Percentiles rank a stretch among this genome's conserved stretches.
phyloP scores from a whole-genome alignment of 2,113 vertebrate genomes.

The Pseudolaguvia tuberculata region DNA sequence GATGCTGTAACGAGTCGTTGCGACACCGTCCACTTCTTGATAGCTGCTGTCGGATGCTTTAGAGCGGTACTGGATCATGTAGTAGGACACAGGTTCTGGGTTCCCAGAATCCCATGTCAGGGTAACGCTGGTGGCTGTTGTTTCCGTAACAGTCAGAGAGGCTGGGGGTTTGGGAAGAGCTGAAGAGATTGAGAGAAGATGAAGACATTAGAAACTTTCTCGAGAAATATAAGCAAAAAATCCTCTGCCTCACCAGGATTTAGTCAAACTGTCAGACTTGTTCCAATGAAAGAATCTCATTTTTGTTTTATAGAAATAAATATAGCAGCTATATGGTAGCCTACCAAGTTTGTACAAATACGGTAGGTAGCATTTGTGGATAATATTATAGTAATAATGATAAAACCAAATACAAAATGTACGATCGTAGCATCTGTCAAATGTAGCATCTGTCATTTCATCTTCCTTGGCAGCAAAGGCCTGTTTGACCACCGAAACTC shows the following conservation, averaged over 20 bases:
- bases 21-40: slow-evolving; percentile 94
- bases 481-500: neutral
- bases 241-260: no score
- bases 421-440: no score
- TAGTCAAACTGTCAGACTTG: neutral
- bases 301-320: no score
- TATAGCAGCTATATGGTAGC: neutral
- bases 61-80: slow-evolving; percentile 89
- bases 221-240: neutral
- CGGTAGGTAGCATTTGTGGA: neutral
- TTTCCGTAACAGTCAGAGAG: slow-evolving; percentile 87
- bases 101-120: slow-evolving; percentile 96
- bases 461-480: neutral
- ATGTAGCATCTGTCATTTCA: neutral
- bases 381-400: no score
- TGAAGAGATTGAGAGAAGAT: slow-evolving; percentile 49
- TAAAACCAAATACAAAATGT: no score
- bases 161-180: slow-evolving; percentile 88
- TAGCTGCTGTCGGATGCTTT: slow-evolving; percentile 77
- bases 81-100: slow-evolving; percentile 87
- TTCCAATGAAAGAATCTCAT: neutral
- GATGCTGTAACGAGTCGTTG: slow-evolving; percentile 94
- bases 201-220: neutral
- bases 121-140: slow-evolving; percentile 95
- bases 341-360: neutral